Conservation (phyloP, 2,113 vertebrate species). For the Athene noctua region DNA sequence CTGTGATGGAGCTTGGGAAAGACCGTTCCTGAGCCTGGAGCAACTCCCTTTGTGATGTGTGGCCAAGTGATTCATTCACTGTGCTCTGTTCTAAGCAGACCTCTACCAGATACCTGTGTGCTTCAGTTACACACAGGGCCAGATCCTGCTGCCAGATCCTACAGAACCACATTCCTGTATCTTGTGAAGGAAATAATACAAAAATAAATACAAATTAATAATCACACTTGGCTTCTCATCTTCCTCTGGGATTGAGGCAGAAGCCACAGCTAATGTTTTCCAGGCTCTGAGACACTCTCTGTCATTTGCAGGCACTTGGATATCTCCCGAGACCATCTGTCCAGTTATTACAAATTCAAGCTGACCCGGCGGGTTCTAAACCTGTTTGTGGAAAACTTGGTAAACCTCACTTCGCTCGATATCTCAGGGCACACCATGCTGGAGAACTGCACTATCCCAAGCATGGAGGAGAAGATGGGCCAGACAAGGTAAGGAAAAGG, state of each 20-base stretch:
- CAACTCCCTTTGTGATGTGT: background rate
- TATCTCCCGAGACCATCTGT: slow-evolving; percentile 89
- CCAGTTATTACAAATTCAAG: slow-evolving; percentile 90
- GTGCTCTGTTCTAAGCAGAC: background rate
- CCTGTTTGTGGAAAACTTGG: slow-evolving; percentile 87
- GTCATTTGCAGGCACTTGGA: slow-evolving; percentile 84
- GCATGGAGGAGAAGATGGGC: slow-evolving; percentile 91
- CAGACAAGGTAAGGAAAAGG: slow-evolving; percentile 83
- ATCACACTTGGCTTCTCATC: background rate
- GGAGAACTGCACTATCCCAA: slow-evolving; percentile 92
- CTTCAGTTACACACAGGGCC: background rate
- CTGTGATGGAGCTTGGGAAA: background rate
- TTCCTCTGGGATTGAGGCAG: background rate
- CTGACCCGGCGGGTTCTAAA: slow-evolving; percentile 89
- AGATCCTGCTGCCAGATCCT: background rate
- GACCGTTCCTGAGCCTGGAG: slow-evolving; percentile 31
- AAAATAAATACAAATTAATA: background rate
- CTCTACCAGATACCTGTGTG: background rate
- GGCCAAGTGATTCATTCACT: slow-evolving; percentile 1
- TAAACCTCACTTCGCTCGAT: slow-evolving; percentile 89
- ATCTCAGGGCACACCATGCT: slow-evolving; percentile 95
- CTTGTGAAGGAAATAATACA: background rate
- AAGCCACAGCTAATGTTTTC: background rate
- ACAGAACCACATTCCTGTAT: background rate
- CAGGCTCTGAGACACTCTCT: slow-evolving; percentile 26